Evolutionary conservation across 53 echinoderm and acorn worm genomes (phyloP).

Genomic region (Paelopatides confundens): DNA sequence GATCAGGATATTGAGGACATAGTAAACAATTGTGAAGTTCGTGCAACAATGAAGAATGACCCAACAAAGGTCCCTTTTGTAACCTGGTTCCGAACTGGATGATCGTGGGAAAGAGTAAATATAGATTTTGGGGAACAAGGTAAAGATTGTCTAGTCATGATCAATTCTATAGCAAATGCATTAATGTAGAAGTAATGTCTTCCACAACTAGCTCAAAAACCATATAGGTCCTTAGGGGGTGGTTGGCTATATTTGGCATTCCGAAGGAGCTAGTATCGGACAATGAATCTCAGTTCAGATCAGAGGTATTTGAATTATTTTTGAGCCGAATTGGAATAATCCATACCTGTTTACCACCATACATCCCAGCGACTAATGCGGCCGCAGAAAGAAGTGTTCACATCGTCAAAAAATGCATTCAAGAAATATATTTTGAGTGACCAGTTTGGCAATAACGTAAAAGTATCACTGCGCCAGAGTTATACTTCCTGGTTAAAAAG

Average conservation of each 20-base stretch:
- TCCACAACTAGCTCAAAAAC: neutral
- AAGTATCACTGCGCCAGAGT: constrained; percentile 42
- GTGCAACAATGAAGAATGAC: no score
- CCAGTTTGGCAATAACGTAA: no score
- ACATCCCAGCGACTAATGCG: constrained; percentile 59
- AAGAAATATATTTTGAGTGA: constrained; percentile 63
- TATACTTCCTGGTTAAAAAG: no score
- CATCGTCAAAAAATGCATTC: constrained; percentile 43
- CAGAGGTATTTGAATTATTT: constrained; percentile 54
- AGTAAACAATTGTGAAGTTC: constrained; percentile 34
- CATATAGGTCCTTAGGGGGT: neutral
- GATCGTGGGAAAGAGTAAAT: neutral
- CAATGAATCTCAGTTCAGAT: constrained; percentile 48
- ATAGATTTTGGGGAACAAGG: constrained; percentile 51
- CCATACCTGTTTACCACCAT: constrained; percentile 47
- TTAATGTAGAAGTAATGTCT: constrained; percentile 43
- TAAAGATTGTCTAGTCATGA: constrained; percentile 48
- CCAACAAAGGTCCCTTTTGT: constrained; percentile 1
- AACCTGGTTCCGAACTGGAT: constrained; percentile 5
- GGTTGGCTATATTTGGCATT: constrained; percentile 63
- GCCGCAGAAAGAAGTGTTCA: constrained; percentile 58
- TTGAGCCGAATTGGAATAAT: no score
- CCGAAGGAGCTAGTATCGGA: constrained; percentile 50
- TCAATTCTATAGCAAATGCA: constrained; percentile 54
- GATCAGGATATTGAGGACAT: constrained; percentile 53